These are phyloP conservation scores for Homarus gammarus DNA, from an alignment of 2,888 invertebrate species.

Conservation along the genomic window DNA sequence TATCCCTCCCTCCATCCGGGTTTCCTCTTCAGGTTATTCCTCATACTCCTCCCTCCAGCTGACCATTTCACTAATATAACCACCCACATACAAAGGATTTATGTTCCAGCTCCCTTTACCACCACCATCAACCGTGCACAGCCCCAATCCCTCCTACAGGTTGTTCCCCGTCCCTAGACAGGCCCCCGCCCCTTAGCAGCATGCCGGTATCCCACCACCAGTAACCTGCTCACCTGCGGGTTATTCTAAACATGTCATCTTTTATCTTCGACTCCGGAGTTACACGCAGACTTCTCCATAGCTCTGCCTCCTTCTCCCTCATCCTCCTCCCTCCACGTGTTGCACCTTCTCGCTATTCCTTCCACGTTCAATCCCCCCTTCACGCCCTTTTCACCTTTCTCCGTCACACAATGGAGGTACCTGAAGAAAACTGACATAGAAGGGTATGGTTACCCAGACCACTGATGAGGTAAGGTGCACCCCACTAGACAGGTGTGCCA, in stretches of 20 bases:
- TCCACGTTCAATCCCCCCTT: conserved; percentile 10
- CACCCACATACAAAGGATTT: too few relatives aligned
- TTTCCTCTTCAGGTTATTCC: too few relatives aligned
- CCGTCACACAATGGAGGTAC: neutral
- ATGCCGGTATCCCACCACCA: neutral
- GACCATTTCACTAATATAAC: too few relatives aligned
- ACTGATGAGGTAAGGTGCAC: too few relatives aligned
- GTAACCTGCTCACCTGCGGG: conserved; percentile 43
- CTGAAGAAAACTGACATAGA: neutral
- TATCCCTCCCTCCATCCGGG: too few relatives aligned
- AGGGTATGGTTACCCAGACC: too few relatives aligned
- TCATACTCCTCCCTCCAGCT: too few relatives aligned
- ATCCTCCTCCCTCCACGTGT: conserved; percentile 20
- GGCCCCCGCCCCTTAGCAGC: neutral
- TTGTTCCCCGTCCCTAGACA: neutral
- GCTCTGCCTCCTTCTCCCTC: conserved; percentile 7
- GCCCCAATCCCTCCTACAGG: too few relatives aligned
- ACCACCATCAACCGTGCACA: too few relatives aligned
- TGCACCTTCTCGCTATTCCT: neutral
- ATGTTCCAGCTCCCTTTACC: too few relatives aligned
- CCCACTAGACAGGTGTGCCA: too few relatives aligned
- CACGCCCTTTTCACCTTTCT: conserved; percentile 23
- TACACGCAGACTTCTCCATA: neutral
- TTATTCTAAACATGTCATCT: conserved; percentile 50
- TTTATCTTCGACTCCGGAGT: conserved; percentile 26